Evolutionary conservation across 2,797 vertebrate genomes (phyloP).

Genomic region (Anguilla obscura): DNA sequence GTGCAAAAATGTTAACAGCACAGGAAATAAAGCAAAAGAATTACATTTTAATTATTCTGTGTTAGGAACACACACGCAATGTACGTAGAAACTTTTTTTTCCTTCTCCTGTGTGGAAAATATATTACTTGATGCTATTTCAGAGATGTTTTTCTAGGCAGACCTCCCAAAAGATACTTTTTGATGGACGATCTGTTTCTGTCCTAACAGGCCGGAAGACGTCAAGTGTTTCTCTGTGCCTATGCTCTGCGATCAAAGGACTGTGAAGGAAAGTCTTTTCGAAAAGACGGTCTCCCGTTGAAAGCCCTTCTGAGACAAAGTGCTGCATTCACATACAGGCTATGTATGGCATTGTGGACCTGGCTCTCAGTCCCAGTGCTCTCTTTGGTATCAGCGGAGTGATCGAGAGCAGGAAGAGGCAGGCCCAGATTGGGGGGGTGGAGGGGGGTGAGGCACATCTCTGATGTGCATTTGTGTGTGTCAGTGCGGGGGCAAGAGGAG

Average conservation of each 20-base stretch:
- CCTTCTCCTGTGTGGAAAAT: neutral
- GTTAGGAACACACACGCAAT: neutral
- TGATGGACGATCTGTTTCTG: neutral
- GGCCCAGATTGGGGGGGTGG: neutral
- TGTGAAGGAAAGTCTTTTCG: neutral
- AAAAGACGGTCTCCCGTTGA: neutral
- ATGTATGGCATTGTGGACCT: neutral
- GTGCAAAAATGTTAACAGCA: neutral
- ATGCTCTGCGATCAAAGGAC: neutral
- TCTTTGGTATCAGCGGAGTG: neutral
- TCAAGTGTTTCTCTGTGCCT: neutral
- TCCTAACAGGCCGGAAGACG: neutral
- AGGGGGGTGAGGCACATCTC: neutral
- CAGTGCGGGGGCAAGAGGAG: neutral
- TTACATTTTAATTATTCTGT: neutral
- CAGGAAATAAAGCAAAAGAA: neutral
- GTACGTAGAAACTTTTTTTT: neutral
- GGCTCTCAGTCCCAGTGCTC: neutral
- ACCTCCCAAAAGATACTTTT: neutral
- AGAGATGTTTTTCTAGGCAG: neutral
- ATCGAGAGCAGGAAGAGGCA: conserved; percentile 15
- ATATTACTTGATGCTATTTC: neutral
- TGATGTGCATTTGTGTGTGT: conserved; percentile 14
- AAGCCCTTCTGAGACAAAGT: neutral
- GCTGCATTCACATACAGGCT: neutral